Evolutionary conservation across 1,140 invertebrate genomes (phyloP), one percentile per base, ranked within the genome.

Genomic region (Leptinotarsa undecemlineata): DNA sequence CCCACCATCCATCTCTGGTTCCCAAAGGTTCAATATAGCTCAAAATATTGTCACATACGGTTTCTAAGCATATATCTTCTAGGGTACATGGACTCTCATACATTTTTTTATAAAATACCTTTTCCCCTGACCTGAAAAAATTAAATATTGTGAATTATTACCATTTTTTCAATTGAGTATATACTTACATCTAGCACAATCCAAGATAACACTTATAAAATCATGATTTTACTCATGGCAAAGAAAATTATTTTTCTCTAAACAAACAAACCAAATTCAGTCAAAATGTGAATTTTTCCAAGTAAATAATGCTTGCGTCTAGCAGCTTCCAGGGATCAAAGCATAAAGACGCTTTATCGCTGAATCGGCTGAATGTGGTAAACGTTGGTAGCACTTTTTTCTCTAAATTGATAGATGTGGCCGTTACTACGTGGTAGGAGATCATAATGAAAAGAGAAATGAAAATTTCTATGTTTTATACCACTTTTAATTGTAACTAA

Each of bases 1-100:
- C 70, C n/a, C 66, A 73, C 66, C 62, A 75, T 3, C 72, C 74
- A 66, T 78, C 75, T 23, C 76, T 72, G 3, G 74, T 76, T 33
- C 70, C 63, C 17, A 72, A 70, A 61, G 73, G 74, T 71, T 80
- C 74, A 62, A 80, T 73, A 79, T 78, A 86, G 80, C 62, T 90
- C 86, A 82, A 89, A 91, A 93, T 86, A 84, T 93, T 92, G 76
- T 91, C 89, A 83, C 91, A 92, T 72, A 93, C 91, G 80, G 88
- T 90, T 75, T 92, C 90, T 13, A 93, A 86, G 82, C 92, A 93
- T 76, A 88, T 86, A 73, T 91, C 89, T 81, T 92, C 90, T 57
- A 93, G 86, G 74, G 88, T 87, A 81, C 81, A 84, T 19, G 91
- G 91, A 74, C 88, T 90, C 78, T 91, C 89, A 80, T 88, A 91